Percentiles rank a stretch among this genome's conserved stretches.
These are phyloP conservation scores for Antedon bifida DNA, from an alignment of 35 echinoderm and acorn worm genomes.

Conservation along the genomic window DNA sequence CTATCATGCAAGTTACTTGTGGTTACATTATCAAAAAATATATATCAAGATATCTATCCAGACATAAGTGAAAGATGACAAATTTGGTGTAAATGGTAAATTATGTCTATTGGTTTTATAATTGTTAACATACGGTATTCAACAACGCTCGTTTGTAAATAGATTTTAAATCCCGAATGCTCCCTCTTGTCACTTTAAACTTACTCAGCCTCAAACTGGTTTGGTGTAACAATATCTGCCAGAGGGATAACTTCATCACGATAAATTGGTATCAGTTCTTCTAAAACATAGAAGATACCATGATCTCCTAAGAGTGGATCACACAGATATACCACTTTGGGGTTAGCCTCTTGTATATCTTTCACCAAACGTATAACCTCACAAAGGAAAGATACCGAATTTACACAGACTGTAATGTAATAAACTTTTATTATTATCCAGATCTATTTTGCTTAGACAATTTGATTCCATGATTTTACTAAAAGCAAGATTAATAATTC, in stretches of 20 bases:
- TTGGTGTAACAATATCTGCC: constrained; percentile 78
- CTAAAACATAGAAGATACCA: constrained; percentile 62
- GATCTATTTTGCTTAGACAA: background rate
- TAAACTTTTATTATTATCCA: background rate
- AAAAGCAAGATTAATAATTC: no score
- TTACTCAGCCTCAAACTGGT: constrained; percentile 99
- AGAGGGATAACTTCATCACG: constrained; percentile 63
- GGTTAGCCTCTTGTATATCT: constrained; percentile 44
- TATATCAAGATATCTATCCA: no score
- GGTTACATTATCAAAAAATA: no score
- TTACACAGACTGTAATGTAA: constrained; percentile 48
- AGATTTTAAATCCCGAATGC: no score
- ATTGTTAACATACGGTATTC: no score
- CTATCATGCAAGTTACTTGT: no score
- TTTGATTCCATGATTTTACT: background rate
- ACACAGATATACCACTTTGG: constrained; percentile 49
- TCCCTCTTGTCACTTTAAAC: no score
- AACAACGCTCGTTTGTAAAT: no score
- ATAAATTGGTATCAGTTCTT: no score
- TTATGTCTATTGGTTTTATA: no score
- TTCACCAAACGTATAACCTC: constrained; percentile 54
- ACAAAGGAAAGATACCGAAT: constrained; percentile 64
- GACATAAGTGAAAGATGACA: no score
- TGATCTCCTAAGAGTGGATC: constrained; percentile 80
- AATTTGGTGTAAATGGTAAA: no score